Percentiles rank a stretch among this genome's conserved stretches.
Conservation (phyloP, 2,113 vertebrate species). For the Cavia aperea region DNA sequence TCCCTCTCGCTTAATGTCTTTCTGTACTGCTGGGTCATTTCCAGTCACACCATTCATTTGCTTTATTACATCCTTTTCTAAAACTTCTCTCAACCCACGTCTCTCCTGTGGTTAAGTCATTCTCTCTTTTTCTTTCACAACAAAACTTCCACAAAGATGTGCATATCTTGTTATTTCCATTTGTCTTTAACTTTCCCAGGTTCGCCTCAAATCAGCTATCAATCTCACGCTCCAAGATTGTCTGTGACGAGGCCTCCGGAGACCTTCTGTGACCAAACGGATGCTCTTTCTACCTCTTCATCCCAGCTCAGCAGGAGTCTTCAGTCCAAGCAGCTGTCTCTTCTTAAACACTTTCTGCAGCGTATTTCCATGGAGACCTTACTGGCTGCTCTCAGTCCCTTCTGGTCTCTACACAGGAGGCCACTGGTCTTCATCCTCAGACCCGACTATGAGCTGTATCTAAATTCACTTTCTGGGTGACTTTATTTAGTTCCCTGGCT, state of each 20-base stretch:
- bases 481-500: not conserved
- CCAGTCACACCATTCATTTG: not conserved
- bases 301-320: not conserved
- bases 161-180: not conserved
- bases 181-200: not conserved
- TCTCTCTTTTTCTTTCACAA: not conserved
- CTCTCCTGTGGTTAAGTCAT: not conserved
- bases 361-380: not conserved
- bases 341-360: not conserved
- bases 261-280: not conserved
- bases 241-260: not conserved
- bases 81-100: not conserved
- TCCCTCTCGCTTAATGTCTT: not conserved
- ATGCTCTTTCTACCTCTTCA: not conserved
- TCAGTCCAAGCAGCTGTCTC: not conserved
- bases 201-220: not conserved
- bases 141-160: slow-evolving; percentile 4
- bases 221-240: not conserved
- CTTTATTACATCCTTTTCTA: not conserved
- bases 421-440: not conserved
- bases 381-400: not conserved
- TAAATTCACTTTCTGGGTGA: not conserved
- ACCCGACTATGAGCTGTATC: not conserved
- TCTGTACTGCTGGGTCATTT: not conserved
- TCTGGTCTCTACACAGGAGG: not conserved